Percentiles rank a stretch among this genome's conserved stretches.
Conservation (phyloP, 2,113 vertebrate genomes). For the Sceloporus undulatus region DNA sequence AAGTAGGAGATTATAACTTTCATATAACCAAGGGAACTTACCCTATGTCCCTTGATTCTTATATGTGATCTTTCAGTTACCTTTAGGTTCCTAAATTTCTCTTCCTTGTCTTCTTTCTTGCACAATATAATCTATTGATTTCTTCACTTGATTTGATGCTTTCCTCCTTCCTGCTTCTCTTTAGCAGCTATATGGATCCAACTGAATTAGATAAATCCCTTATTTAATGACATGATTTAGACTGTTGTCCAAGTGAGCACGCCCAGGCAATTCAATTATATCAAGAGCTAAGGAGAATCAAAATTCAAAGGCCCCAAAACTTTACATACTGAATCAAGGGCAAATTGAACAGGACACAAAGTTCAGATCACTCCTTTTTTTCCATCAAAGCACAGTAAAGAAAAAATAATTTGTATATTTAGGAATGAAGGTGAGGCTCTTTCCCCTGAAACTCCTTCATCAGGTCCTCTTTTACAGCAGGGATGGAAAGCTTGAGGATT, state of each 20-base stretch:
- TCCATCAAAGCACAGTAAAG: neutral
- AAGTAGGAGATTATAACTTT: neutral
- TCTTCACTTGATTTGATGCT: slow-evolving; percentile 17
- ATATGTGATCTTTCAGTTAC: slow-evolving; percentile 5
- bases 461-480: neutral
- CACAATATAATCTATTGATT: slow-evolving; percentile 35
- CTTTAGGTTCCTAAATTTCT: neutral
- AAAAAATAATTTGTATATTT: neutral
- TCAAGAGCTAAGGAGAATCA: slow-evolving; percentile 49
- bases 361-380: neutral
- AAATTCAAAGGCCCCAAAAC: slow-evolving; percentile 7
- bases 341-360: slow-evolving; percentile 43
- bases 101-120: neutral
- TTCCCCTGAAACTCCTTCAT: neutral
- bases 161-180: neutral
- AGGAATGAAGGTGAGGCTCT: neutral
- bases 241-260: slow-evolving; percentile 52
- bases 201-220: slow-evolving; percentile 53
- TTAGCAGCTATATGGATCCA: slow-evolving; percentile 48
- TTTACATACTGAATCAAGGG: slow-evolving; percentile 33
- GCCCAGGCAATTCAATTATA: slow-evolving; percentile 55
- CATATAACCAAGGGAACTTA: neutral
- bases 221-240: slow-evolving; percentile 37
- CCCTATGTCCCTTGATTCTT: neutral
- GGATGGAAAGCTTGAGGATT: no score